Evolutionary conservation across 2,113 vertebrate species (phyloP).

Genomic region (Sterrhoptilus dennistouni): DNA sequence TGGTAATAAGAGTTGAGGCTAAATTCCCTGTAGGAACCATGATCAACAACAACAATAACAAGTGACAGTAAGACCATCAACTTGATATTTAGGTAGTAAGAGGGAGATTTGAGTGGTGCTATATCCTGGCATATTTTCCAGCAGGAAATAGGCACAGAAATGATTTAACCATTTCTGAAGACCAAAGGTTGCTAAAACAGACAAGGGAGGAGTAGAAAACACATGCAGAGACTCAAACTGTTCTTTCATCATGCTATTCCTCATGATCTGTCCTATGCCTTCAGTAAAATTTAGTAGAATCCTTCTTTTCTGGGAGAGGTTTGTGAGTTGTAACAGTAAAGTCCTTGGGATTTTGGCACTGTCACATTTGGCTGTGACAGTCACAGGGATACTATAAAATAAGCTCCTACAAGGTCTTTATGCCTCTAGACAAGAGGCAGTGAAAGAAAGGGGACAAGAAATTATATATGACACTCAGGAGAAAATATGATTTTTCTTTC

Average conservation of each 20-base stretch:
- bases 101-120: background rate
- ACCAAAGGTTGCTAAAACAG: background rate
- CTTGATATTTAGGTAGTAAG: background rate
- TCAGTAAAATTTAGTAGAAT: background rate
- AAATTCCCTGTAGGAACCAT: background rate
- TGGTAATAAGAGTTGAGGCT: background rate
- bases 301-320: background rate
- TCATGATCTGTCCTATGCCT: background rate
- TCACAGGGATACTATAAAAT: background rate
- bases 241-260: background rate
- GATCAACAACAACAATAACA: background rate
- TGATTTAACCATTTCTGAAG: background rate
- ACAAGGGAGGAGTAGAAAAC: background rate
- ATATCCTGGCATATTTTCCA: background rate
- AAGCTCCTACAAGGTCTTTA: background rate
- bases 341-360: background rate
- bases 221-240: background rate
- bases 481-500: background rate
- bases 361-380: background rate
- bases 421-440: background rate
- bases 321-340: background rate
- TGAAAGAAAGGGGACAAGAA: background rate
- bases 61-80: background rate
- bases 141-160: background rate
- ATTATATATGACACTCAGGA: constrained; percentile 5